phyloP scores from a whole-genome alignment of 2,888 invertebrate species.

The Glaucopsyche alexis region DNA sequence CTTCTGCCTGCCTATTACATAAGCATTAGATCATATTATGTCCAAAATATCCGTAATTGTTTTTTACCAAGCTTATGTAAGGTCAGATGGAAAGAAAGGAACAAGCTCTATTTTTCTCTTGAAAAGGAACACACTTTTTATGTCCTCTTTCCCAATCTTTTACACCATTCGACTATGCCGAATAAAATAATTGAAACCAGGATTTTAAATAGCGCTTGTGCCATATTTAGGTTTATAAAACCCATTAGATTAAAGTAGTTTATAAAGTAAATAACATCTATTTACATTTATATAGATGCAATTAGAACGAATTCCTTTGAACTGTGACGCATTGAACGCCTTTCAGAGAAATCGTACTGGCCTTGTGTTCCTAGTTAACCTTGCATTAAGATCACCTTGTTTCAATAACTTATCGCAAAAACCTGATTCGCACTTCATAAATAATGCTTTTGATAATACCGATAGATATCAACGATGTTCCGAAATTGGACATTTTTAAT shows the following conservation, averaged over 20 bases:
- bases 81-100: too few relatives aligned
- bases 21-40: too few relatives aligned
- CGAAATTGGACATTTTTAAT: not conserved
- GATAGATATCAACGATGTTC: not conserved
- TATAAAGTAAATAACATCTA: not conserved
- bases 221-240: too few relatives aligned
- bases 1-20: too few relatives aligned
- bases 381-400: slow-evolving; percentile 32
- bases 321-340: slow-evolving; percentile 21
- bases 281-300: not conserved
- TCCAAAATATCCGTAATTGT: too few relatives aligned
- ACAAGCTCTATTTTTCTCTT: too few relatives aligned
- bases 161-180: too few relatives aligned
- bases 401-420: slow-evolving; percentile 27
- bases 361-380: slow-evolving; percentile 30
- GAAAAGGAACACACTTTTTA: too few relatives aligned
- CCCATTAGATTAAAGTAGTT: not conserved
- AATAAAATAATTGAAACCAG: too few relatives aligned
- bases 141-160: too few relatives aligned
- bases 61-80: too few relatives aligned
- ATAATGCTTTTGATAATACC: slow-evolving; percentile 11
- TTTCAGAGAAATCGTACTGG: slow-evolving; percentile 30
- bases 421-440: slow-evolving; percentile 24
- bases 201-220: too few relatives aligned
- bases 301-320: slow-evolving; percentile 21